Evolutionary conservation across 2,888 invertebrate species (phyloP), one percentile per base, ranked within the genome.

Genomic region (Amorpha juglandis): DNA sequence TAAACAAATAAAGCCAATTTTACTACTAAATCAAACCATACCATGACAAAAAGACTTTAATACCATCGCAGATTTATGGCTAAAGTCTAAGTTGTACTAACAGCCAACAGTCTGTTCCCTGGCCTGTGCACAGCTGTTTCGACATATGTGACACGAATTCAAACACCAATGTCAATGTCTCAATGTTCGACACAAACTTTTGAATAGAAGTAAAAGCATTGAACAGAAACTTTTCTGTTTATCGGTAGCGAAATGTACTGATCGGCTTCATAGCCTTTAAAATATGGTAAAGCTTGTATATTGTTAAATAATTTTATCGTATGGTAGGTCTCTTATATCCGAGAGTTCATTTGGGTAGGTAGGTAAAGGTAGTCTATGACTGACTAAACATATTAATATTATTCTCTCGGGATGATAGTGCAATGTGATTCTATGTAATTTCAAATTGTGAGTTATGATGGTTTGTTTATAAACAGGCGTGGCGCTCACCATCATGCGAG

Each of bases 111-210:
- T 38, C 38, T 58, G 58, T 58, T 58, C 42, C 38, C 38, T 42
- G 19, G 19, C 19, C 58, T 42, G 52, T 52, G 58, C 42, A 42
- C 58, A 58, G 58, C 58, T 58, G 58, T 58, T 58, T 19, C 38
- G 12, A 58, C 58, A 58, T 58, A 58, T 58, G 58, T 58, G 58
- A 58, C 58, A 58, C 38, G 58, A 58, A 58, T 58, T 58, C 19
- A 42, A 58, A 58, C 58, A 58, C 58, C 58, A 58, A 58, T 58
- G 58, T 58, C 58, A 58, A 58, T 58, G 58, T 42, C 42, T 58
- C 19, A 58, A 16, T 58, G 58, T 58, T 58, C 19, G 19, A 58
- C 58, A 42, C 19, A 58, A 42, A 58, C 58, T 58, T 58, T 38
- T 19, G 19, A 42, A 42, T 42, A 38, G 35, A n/a, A 48, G n/a